Evolutionary conservation across 2,113 vertebrate species (phyloP).

Genomic region (Sigmodon hispidus): DNA sequence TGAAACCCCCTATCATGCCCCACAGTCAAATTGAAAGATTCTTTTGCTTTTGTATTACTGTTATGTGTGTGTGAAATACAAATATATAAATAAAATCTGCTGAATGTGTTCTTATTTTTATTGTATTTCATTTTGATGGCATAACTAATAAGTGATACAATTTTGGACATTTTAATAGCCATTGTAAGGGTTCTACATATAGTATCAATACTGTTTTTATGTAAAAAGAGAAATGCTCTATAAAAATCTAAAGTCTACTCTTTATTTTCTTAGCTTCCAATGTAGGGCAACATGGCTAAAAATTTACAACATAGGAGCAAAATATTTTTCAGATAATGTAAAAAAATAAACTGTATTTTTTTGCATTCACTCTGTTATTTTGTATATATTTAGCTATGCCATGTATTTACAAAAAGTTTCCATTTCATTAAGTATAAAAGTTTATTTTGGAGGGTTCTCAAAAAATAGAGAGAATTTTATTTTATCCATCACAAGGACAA

Average conservation of each 20-base stretch:
- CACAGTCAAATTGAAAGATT: neutral
- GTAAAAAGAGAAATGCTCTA: neutral
- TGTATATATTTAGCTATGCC: too few relatives aligned
- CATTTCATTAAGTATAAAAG: too few relatives aligned
- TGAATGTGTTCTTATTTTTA: neutral
- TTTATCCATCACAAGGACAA: too few relatives aligned
- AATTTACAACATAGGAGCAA: too few relatives aligned
- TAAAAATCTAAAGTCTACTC: neutral
- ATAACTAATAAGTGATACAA: neutral
- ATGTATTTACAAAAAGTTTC: too few relatives aligned
- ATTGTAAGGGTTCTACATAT: neutral
- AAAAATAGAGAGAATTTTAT: too few relatives aligned
- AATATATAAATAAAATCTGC: neutral
- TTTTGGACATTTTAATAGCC: neutral
- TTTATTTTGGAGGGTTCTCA: too few relatives aligned
- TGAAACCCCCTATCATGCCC: neutral
- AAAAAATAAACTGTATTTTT: too few relatives aligned
- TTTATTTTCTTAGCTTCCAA: neutral
- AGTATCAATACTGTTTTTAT: neutral
- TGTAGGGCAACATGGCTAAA: neutral
- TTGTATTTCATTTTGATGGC: neutral
- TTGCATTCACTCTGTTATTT: too few relatives aligned
- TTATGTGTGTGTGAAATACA: neutral
- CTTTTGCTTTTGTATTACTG: neutral
- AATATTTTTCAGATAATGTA: too few relatives aligned